Evolutionary conservation across 2,888 invertebrate species (phyloP).

Genomic region (Drosophila anceps): DNA sequence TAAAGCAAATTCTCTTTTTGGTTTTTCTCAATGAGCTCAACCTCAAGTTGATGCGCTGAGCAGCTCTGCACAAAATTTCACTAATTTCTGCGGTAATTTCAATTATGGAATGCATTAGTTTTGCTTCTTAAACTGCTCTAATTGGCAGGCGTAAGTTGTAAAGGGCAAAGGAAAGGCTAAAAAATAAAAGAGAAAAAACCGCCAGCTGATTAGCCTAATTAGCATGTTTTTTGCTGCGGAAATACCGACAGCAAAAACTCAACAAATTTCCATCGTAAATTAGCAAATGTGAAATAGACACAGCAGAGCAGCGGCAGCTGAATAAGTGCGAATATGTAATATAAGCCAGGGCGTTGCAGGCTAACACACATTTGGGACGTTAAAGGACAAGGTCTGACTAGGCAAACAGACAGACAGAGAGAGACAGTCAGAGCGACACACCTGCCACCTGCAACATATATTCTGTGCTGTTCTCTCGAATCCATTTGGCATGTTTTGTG

Average conservation of each 20-base stretch:
- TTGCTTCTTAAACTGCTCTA: constrained; percentile 23
- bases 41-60: not conserved
- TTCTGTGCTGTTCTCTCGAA: constrained; percentile 20
- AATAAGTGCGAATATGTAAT: constrained; percentile 33
- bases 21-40: not conserved
- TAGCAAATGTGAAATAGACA: not conserved
- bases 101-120: constrained; percentile 19
- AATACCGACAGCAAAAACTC: constrained; percentile 22
- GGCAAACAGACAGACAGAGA: constrained; percentile 24
- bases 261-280: constrained; percentile 2
- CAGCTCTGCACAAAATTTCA: not conserved
- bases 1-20: not conserved
- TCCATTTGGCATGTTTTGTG: constrained; percentile 48
- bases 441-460: constrained; percentile 50
- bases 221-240: constrained; percentile 22
- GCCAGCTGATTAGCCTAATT: constrained; percentile 55
- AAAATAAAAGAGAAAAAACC: not conserved
- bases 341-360: constrained; percentile 19
- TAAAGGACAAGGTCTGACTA: constrained; percentile 16
- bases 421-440: not conserved
- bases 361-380: constrained; percentile 30
- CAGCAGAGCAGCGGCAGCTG: not conserved
- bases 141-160: constrained; percentile 14
- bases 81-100: not conserved
- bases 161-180: not conserved